Percentiles rank a stretch among this genome's conserved stretches.
These are phyloP conservation scores for Monopis laevigella DNA, from an alignment of 2,888 invertebrate species.

Conservation along the genomic window DNA sequence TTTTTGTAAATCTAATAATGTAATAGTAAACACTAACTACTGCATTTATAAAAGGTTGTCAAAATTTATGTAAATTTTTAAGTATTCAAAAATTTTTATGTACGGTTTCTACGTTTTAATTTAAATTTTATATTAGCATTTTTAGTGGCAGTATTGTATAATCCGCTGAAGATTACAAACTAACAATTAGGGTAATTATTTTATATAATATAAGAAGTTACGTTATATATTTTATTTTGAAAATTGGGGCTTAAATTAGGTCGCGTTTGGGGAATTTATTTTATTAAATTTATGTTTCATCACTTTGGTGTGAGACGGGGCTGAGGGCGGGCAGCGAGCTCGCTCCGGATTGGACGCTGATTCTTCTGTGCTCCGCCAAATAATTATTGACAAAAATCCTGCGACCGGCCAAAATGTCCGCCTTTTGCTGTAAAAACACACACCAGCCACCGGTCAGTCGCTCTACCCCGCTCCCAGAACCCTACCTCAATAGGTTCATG, in stretches of 20 bases:
- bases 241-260: background rate
- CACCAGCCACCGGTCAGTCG: constrained; percentile 35
- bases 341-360: constrained; percentile 66
- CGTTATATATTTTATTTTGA: no score
- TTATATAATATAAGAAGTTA: no score
- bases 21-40: constrained; percentile 20
- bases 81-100: no score
- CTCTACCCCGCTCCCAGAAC: constrained; percentile 13
- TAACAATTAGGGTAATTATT: no score
- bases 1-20: constrained; percentile 38
- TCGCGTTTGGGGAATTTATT: background rate
- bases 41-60: no score
- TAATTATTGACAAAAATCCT: constrained; percentile 69
- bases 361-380: constrained; percentile 68
- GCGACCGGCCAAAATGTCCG: constrained; percentile 67
- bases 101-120: no score
- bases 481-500: no score
- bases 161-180: background rate
- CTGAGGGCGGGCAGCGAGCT: constrained; percentile 62
- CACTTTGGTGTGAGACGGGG: constrained; percentile 63
- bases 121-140: background rate
- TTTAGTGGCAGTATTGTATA: constrained; percentile 5
- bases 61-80: no score
- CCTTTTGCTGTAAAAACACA: constrained; percentile 62
- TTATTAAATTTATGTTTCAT: constrained; percentile 37